Percentiles rank a stretch among this genome's conserved stretches.
phyloP scores from a whole-genome alignment of 2,797 vertebrate genomes.

The Allobates femoralis region DNA sequence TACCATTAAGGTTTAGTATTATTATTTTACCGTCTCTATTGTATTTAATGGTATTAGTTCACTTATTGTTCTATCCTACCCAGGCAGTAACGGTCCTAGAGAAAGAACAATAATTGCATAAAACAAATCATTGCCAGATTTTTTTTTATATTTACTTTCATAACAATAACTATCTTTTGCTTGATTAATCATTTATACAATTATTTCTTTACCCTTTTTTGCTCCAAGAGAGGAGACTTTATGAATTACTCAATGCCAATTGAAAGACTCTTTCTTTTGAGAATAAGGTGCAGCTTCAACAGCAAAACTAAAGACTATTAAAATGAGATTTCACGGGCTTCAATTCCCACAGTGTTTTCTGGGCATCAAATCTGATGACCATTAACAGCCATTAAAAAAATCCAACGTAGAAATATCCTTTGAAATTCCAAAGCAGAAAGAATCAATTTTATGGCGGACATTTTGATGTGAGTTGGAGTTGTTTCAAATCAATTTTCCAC shows the following conservation, averaged over 20 bases:
- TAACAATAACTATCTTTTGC: conserved; percentile 47
- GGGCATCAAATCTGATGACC: conserved; percentile 74
- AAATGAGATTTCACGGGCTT: conserved; percentile 78
- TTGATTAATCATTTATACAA: conserved; percentile 35
- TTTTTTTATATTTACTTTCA: conserved; percentile 10
- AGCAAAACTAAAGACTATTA: conserved; percentile 71
- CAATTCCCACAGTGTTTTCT: conserved; percentile 77
- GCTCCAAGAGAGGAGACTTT: conserved; percentile 61
- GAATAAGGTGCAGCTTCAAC: conserved; percentile 67
- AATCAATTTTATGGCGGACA: conserved; percentile 69
- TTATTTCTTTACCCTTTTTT: conserved; percentile 54
- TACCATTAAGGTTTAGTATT: no score
- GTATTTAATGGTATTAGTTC: not conserved
- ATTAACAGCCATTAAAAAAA: conserved; percentile 76
- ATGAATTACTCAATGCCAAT: conserved; percentile 65
- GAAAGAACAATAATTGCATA: not conserved
- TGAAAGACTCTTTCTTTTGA: conserved; percentile 66
- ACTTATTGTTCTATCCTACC: not conserved
- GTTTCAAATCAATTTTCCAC: conserved; percentile 71
- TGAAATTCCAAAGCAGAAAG: conserved; percentile 70
- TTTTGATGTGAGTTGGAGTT: conserved; percentile 70
- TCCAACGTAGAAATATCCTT: conserved; percentile 62
- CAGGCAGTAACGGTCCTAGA: not conserved
- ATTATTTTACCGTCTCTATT: not conserved
- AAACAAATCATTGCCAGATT: not conserved